Evolutionary conservation across 2,888 invertebrate genomes (phyloP).

Genomic region (Melipona beecheii): DNA sequence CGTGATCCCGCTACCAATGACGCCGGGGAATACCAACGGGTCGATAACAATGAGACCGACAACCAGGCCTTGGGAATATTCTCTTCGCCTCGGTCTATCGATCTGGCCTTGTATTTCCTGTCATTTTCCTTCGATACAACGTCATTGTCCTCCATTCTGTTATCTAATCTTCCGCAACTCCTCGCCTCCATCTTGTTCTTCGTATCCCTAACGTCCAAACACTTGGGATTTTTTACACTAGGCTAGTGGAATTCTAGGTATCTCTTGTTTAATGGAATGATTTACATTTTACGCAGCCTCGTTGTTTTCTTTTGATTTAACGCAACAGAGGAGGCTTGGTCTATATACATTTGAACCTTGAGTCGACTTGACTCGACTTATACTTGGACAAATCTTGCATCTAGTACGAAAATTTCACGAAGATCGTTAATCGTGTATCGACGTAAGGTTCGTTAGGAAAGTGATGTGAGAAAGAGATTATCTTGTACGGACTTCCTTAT

Average conservation of each 20-base stretch:
- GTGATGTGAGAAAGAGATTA: neutral
- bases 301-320: neutral
- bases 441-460: constrained; percentile 23
- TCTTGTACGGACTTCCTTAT: constrained; percentile 8
- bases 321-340: too few relatives aligned
- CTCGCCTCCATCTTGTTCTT: neutral
- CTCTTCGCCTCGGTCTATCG: constrained; percentile 31
- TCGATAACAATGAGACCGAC: constrained; percentile 72
- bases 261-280: neutral
- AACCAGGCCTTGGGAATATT: constrained; percentile 59
- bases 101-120: constrained; percentile 18
- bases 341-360: neutral
- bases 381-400: too few relatives aligned
- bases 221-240: neutral
- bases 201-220: neutral
- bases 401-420: neutral
- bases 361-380: neutral
- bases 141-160: constrained; percentile 1
- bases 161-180: neutral
- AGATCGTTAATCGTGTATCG: constrained; percentile 34
- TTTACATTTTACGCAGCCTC: neutral
- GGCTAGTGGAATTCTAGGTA: neutral
- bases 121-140: neutral
- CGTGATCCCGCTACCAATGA: constrained; percentile 71
- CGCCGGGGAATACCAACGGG: constrained; percentile 60